phyloP scores from a whole-genome alignment of 2,797 vertebrate genomes.

The Euthynnus affinis region DNA sequence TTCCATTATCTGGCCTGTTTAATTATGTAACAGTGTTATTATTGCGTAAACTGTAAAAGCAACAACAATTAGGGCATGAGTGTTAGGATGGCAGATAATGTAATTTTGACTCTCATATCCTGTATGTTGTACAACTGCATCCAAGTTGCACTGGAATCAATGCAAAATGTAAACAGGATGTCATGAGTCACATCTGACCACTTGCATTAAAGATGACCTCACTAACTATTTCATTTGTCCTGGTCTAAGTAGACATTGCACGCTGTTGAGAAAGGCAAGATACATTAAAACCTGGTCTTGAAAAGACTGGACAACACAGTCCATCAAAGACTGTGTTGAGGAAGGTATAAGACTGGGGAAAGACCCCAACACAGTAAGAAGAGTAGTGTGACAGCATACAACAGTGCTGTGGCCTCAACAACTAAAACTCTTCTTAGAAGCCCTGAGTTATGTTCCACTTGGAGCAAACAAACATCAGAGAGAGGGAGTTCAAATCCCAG shows the following conservation, averaged over 20 bases:
- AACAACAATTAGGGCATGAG: background rate
- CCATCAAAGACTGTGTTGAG: too few species aligned
- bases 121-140: background rate
- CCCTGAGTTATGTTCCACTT: constrained; percentile 84
- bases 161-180: background rate
- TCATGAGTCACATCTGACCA: constrained; percentile 27
- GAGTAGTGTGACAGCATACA: constrained; percentile 88
- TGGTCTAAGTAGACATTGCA: constrained; percentile 85
- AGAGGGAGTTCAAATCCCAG: constrained; percentile 89
- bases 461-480: constrained; percentile 81
- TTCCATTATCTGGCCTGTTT: constrained; percentile 39
- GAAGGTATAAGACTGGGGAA: too few species aligned
- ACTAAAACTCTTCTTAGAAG: constrained; percentile 72
- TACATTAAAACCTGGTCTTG: constrained; percentile 83
- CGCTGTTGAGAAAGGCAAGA: constrained; percentile 91
- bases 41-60: constrained; percentile 6
- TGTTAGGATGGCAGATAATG: background rate
- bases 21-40: constrained; percentile 15
- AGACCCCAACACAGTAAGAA: constrained; percentile 71
- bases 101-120: constrained; percentile 4
- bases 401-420: constrained; percentile 83
- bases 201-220: constrained; percentile 53
- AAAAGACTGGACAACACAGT: too few species aligned
- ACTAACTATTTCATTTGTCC: constrained; percentile 73
- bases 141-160: background rate